Base-by-base conservation (phyloP, 2,888 invertebrate species). In the Brenthis hecate region DNA sequence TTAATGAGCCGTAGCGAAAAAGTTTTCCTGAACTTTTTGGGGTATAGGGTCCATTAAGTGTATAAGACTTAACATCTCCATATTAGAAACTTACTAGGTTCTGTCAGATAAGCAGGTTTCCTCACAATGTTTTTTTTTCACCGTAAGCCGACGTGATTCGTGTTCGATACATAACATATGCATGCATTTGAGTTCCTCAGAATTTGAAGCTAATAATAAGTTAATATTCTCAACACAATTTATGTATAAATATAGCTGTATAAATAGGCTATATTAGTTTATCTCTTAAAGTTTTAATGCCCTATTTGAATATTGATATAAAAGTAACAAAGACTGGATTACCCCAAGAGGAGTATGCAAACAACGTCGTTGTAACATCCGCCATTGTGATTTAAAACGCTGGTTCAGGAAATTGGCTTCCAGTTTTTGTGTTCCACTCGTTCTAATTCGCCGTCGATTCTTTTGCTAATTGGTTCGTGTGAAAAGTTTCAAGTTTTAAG, bases 401-500 rank as follows among this genome's bases (percentile, higher is more conserved):
- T 73, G 75, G 75, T 68, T 73, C 76, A 78, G 73, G 76, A 77
- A 78, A 81, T 83, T 81, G 81, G 80, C 81, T 78, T 77, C 73
- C 72, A 77, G 77, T 56, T 78, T 80, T 78, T 73, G 74, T 73
- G 75, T 76, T 77, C 69, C 74, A 74, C 77, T 77, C 80, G 75
- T 77, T 80, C 78, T 84, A 83, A 85, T 87, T 84, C 83, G 81
- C 81, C 81, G 82, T 81, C 84, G 79, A 81, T 85, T 85, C 85
- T 83, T 83, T 77, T 78, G 77, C 85, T 88, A 88, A 89, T 88
- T 89, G 88, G 83, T 83, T 83, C 78, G 68, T 64, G 68, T 72
- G 56, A 69, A 69, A 73, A 51, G 66, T 66, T 70, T 51, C 13
- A 57, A 23, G 51, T 60, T 60, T 16, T 58, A 66, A n/a, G n/a